These are phyloP conservation scores for Tyrannus savana DNA, from an alignment of 2,113 vertebrate species.

Conservation along the genomic window DNA sequence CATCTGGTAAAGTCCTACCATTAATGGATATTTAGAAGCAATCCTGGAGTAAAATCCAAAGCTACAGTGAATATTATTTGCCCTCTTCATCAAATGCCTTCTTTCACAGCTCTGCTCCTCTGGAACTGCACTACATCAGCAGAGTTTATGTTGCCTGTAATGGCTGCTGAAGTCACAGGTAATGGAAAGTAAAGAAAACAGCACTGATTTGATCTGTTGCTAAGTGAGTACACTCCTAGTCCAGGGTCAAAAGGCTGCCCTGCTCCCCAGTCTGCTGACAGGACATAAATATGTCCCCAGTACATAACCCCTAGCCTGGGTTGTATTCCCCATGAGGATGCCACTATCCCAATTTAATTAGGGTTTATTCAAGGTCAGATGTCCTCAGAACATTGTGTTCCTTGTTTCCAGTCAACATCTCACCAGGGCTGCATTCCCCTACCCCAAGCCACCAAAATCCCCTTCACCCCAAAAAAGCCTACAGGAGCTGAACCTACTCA, in stretches of 20 bases:
- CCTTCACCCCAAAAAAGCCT: not conserved
- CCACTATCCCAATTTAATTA: not conserved
- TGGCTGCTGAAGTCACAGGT: not conserved
- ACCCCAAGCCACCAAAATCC: not conserved
- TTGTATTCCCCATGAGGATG: not conserved
- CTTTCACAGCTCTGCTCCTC: not conserved
- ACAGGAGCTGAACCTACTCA: not conserved
- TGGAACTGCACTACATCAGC: not conserved
- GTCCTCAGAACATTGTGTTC: not conserved
- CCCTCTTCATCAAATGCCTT: not conserved
- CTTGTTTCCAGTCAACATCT: not conserved
- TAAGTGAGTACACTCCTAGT: not conserved
- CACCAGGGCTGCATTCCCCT: not conserved
- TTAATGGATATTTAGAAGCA: not conserved
- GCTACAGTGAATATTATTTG: not conserved
- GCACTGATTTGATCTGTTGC: not conserved
- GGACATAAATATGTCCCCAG: not conserved
- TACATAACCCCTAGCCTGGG: not conserved
- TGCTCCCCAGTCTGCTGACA: not conserved
- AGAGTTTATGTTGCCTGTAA: not conserved
- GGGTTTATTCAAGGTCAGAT: not conserved
- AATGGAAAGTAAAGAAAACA: not conserved
- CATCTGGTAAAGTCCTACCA: not conserved
- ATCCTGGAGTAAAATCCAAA: not conserved
- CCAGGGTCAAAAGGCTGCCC: not conserved